phyloP scores from a whole-genome alignment of 2,113 vertebrate genomes.

The Bagarius yarrelli region DNA sequence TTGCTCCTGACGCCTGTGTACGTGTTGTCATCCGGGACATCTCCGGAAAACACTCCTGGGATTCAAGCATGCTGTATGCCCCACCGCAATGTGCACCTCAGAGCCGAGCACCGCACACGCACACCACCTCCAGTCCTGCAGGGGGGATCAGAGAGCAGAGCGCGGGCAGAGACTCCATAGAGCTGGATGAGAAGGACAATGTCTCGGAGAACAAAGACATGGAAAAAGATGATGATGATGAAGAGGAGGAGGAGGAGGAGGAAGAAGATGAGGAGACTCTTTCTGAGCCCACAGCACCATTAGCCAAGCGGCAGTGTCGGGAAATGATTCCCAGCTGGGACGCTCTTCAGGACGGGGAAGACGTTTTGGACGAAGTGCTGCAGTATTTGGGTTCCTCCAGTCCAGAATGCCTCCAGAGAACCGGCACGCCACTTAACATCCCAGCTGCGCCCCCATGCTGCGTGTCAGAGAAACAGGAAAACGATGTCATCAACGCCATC shows the following conservation, averaged over 20 bases:
- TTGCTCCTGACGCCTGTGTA: slow-evolving; percentile 87
- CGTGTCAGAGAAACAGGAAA: slow-evolving; percentile 97
- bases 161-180: slow-evolving; percentile 48
- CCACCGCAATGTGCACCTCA: slow-evolving; percentile 71
- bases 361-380: slow-evolving; percentile 92
- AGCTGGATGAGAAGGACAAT: slow-evolving; percentile 50
- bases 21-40: slow-evolving; percentile 93
- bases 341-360: slow-evolving; percentile 86
- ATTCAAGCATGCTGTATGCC: slow-evolving; percentile 92
- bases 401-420: slow-evolving; percentile 89
- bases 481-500: slow-evolving; percentile 96
- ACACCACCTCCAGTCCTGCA: slow-evolving; percentile 43
- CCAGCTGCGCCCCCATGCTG: slow-evolving; percentile 89
- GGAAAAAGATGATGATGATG: slow-evolving; percentile 39
- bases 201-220: slow-evolving; percentile 40
- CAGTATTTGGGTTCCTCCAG: slow-evolving; percentile 92
- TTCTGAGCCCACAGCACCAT: slow-evolving; percentile 76
- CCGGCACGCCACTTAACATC: slow-evolving; percentile 90
- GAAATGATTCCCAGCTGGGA: slow-evolving; percentile 93
- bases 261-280: slow-evolving; percentile 71
- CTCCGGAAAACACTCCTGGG: slow-evolving; percentile 97
- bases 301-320: slow-evolving; percentile 83
- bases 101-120: slow-evolving; percentile 52
- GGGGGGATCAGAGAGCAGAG: slow-evolving; percentile 45
- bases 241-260: slow-evolving; percentile 49